Percentiles rank a stretch among this genome's conserved stretches.
phyloP scores from a whole-genome alignment of 1,140 invertebrate genomes.

The Meloidogyne floridensis region DNA sequence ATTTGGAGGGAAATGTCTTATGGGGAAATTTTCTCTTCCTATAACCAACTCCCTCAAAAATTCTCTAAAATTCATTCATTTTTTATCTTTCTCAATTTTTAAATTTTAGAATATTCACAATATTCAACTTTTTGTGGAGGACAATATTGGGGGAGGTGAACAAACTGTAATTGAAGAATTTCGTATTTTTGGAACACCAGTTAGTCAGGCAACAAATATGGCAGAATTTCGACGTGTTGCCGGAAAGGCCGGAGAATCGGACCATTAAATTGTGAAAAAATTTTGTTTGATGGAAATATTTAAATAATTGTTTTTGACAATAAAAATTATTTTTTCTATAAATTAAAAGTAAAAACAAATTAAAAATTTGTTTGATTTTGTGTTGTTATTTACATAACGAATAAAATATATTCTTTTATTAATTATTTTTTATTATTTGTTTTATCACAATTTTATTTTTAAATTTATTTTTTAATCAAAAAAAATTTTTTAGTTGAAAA shows the following conservation, averaged over 20 bases:
- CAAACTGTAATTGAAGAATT: slow-evolving; percentile 84
- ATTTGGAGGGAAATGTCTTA: too few relatives aligned
- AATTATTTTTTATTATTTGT: neutral
- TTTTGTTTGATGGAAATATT: slow-evolving; percentile 6
- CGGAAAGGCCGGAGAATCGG: slow-evolving; percentile 85
- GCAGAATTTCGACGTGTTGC: slow-evolving; percentile 83
- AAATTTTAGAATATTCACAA: slow-evolving; percentile 79
- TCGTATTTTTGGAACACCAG: slow-evolving; percentile 82
- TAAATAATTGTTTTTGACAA: neutral
- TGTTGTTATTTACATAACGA: slow-evolving; percentile 12
- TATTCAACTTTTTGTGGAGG: slow-evolving; percentile 88
- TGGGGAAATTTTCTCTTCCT: neutral
- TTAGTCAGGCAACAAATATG: slow-evolving; percentile 86
- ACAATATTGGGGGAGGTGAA: slow-evolving; percentile 84
- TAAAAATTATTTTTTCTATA: neutral
- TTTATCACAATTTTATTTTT: neutral
- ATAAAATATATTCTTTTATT: neutral
- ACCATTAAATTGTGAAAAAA: neutral
- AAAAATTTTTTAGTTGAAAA: neutral
- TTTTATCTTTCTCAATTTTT: slow-evolving; percentile 19
- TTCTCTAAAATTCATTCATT: neutral
- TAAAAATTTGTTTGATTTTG: neutral
- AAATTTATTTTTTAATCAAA: neutral
- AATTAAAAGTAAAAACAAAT: neutral
- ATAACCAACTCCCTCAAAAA: neutral